A percentile compares a stretch with the other conserved stretches of the same genome.
Evolutionary conservation across 2,888 invertebrate species (phyloP).

Genomic region (Diadegma fenestrale): DNA sequence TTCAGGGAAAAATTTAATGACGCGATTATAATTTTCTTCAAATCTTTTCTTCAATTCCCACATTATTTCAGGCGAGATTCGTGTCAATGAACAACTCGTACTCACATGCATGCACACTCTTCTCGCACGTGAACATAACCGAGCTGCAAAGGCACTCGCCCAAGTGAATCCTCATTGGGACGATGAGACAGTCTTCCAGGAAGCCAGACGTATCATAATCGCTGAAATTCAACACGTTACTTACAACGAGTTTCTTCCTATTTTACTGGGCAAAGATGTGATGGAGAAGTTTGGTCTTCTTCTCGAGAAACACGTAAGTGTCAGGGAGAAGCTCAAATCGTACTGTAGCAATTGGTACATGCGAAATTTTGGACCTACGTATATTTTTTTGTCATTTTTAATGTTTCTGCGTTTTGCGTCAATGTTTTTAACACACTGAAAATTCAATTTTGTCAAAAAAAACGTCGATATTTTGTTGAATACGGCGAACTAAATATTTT

Average conservation of each 20-base stretch:
- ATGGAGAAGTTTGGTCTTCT: slow-evolving; percentile 96
- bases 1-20: neutral
- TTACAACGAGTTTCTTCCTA: slow-evolving; percentile 95
- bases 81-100: slow-evolving; percentile 96
- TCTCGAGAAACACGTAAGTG: slow-evolving; percentile 90
- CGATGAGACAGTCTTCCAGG: slow-evolving; percentile 96
- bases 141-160: slow-evolving; percentile 91
- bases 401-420: too few species aligned
- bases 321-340: neutral
- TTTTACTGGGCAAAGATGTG: slow-evolving; percentile 94
- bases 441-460: too few species aligned
- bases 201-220: slow-evolving; percentile 93
- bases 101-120: slow-evolving; percentile 96
- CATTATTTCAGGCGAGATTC: slow-evolving; percentile 90
- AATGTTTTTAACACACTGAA: too few species aligned
- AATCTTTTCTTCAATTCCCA: neutral
- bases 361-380: too few species aligned
- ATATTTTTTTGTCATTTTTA: slow-evolving; percentile 7
- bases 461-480: too few species aligned
- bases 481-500: too few species aligned
- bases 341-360: neutral
- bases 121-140: slow-evolving; percentile 96
- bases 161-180: slow-evolving; percentile 97
- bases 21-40: neutral
- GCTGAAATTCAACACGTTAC: slow-evolving; percentile 96